phyloP scores from a whole-genome alignment of 64 coral and sea anemone genomes.

The Montipora efflorescens region DNA sequence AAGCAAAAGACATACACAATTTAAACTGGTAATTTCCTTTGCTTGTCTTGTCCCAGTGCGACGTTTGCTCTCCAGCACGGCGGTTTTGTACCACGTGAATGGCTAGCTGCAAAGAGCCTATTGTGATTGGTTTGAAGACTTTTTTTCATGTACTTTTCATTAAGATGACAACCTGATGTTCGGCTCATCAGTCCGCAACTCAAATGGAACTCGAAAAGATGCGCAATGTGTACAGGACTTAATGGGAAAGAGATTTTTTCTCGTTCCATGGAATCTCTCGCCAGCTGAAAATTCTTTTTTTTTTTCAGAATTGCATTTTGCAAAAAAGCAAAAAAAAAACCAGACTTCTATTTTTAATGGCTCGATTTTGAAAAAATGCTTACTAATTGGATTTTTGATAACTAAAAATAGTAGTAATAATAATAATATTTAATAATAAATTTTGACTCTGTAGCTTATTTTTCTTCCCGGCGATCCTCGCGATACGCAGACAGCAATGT shows the following conservation, averaged over 20 bases:
- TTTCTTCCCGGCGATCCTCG: background rate
- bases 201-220: background rate
- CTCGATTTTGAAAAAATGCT: constrained; percentile 8
- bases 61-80: background rate
- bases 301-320: background rate
- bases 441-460: constrained; percentile 3
- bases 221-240: constrained; percentile 3
- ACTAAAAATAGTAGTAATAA: no score
- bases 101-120: no score
- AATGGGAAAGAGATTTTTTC: background rate
- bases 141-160: background rate
- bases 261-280: background rate
- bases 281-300: background rate
- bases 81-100: no score
- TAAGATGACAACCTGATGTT: constrained; percentile 1
- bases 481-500: background rate
- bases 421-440: no score
- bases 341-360: constrained; percentile 1
- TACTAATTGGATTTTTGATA: constrained; percentile 9
- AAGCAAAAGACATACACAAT: no score
- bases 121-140: no score
- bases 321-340: background rate
- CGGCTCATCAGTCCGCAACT: background rate
- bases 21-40: no score
- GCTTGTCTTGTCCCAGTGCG: no score